Conservation (phyloP, 2,113 vertebrate genomes). For the Eurypyga helias region DNA sequence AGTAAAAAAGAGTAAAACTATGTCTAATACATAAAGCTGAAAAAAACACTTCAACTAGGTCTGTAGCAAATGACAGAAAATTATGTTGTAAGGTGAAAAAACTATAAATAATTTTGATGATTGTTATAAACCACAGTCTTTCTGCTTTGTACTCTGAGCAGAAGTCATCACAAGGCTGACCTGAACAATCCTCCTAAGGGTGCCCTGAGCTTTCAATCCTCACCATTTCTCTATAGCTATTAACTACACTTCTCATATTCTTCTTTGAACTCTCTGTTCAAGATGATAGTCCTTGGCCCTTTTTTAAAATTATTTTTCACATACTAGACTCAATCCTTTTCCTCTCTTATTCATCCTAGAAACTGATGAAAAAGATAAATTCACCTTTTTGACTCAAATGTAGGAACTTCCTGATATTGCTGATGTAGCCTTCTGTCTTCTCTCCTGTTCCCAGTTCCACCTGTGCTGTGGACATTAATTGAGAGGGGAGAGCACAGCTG, state of each 20-base stretch:
- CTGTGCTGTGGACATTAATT: background rate
- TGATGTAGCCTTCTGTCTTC: background rate
- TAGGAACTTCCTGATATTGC: background rate
- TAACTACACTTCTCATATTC: background rate
- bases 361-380: background rate
- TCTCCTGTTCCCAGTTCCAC: background rate
- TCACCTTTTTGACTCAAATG: background rate
- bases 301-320: background rate
- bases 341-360: background rate
- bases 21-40: background rate
- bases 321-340: background rate
- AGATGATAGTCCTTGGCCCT: background rate
- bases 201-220: background rate
- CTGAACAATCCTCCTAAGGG: background rate
- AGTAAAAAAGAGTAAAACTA: background rate
- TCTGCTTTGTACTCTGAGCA: background rate
- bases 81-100: background rate
- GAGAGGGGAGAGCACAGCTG: constrained; percentile 42
- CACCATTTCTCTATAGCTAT: background rate
- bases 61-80: background rate
- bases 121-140: background rate
- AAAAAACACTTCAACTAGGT: background rate
- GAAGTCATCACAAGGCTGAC: background rate
- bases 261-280: background rate
- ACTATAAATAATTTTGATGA: background rate